Base-by-base conservation (phyloP, 2,113 vertebrate species). In the Oreochromis niloticus region DNA sequence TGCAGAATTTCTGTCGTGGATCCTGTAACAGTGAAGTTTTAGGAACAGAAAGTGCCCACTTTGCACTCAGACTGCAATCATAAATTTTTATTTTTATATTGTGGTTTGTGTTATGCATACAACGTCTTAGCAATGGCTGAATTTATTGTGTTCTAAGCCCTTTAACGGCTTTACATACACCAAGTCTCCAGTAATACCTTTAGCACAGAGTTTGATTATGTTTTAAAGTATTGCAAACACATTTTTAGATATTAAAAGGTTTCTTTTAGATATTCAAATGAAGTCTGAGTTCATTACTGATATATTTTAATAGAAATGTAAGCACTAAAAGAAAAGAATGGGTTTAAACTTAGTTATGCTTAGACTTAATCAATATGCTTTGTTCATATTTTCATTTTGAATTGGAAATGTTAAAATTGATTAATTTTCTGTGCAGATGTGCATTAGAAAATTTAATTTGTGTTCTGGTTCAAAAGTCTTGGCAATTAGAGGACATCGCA, bases 171-270 rank as follows among this genome's bases (percentile, higher is more conserved):
- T 71, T 43, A 3, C 34, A 43, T 14, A 16, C 13, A 46, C 68
- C 22, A 27, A 7, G 13, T 46, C 0, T 16, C 13, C 1, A 1
- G 14, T 46, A 27, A 17, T 27, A 46, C 3, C 2, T 71, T 43
- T 10, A 71, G 1, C 11, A 6, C 39, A 71, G 39, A 16, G 41
- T 73, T 73, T 17, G 68, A 46, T 46, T 43, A 41, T 71, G n/a
- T 14, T 71, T 71, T 71, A 43, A 36, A 63, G 59, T 63, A 36
- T 10, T 63, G 59, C n/a, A 71, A 71, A n/a, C 36, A 71, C 19
- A 43, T 43, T 41, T 71, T 43, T 41, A 71, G n/a, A 71, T 43
- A 24, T 41, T 71, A 71, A 22, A 43, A 71, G 36, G 16, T 63
- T 63, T n/a, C n/a, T 16, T 71, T 24, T 46, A 27, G 13, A 17